A percentile compares a stretch with the other conserved stretches of the same genome.
These are phyloP conservation scores for Henricia sp. DNA, from an alignment of 53 echinoderm and acorn worm genomes.

Conservation along the genomic window DNA sequence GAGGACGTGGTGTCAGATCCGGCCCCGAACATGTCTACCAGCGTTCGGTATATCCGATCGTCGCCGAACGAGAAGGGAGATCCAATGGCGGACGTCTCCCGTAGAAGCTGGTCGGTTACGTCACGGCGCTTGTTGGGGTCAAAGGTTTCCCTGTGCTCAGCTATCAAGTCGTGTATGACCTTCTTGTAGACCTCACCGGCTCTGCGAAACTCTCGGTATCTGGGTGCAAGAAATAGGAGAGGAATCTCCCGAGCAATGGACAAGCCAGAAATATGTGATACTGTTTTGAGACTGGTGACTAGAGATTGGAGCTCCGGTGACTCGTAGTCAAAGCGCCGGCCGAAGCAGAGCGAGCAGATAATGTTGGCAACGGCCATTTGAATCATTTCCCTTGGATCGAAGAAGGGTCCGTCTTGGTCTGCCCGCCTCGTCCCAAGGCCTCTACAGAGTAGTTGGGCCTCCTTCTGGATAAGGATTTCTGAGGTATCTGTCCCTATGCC, in stretches of 20 bases:
- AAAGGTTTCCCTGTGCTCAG: conserved; percentile 12
- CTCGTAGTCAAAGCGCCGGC: conserved; percentile 39
- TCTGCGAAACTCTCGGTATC: conserved; percentile 20
- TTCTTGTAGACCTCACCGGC: background rate
- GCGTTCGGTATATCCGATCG: conserved; percentile 37
- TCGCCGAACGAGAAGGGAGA: conserved; percentile 26
- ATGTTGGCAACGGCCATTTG: conserved; percentile 59
- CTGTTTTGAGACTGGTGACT: conserved; percentile 15
- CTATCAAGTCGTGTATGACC: conserved; percentile 16
- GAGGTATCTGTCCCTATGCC: conserved; percentile 18
- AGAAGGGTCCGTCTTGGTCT: background rate
- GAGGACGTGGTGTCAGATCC: conserved; percentile 47
- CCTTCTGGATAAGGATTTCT: conserved; percentile 6
- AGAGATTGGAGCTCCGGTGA: conserved; percentile 22
- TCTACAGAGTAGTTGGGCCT: background rate
- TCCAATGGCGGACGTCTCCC: conserved; percentile 29
- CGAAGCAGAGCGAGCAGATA: conserved; percentile 54
- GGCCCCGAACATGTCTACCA: conserved; percentile 45
- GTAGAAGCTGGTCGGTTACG: conserved; percentile 32
- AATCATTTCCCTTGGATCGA: conserved; percentile 34
- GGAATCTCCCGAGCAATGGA: conserved; percentile 31
- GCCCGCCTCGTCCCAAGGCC: background rate
- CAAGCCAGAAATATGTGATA: conserved; percentile 37
- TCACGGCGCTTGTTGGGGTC: conserved; percentile 37
- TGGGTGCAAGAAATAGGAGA: conserved; percentile 40